Conservation (phyloP, 2,888 invertebrate genomes). For the Anticlea derivata region DNA sequence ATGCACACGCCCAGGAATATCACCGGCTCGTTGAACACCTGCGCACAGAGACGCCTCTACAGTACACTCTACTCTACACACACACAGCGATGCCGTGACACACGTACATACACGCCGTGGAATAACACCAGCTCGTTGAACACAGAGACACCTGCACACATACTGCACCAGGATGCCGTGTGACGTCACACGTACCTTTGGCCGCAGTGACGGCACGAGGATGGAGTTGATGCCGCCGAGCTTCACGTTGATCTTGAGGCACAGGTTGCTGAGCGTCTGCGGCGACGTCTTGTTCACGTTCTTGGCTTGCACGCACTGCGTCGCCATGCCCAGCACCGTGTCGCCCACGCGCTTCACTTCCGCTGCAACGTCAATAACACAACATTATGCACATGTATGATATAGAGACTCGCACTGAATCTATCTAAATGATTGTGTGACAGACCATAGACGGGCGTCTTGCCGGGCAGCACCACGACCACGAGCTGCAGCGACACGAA, state of each 20-base stretch:
- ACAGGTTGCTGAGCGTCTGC: constrained; percentile 99
- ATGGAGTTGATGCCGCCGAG: constrained; percentile 99
- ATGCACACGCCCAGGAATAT: constrained; percentile 99
- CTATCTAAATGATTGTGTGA: no score
- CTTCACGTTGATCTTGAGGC: constrained; percentile 99
- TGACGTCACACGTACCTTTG: constrained; percentile 82
- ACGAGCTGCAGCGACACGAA: constrained; percentile 98
- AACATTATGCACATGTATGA: no score
- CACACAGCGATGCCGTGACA: no score
- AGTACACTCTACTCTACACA: no score
- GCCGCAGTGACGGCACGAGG: constrained; percentile 97
- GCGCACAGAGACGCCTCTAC: constrained; percentile 19
- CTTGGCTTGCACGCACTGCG: constrained; percentile 99
- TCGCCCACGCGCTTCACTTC: constrained; percentile 99
- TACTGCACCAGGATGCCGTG: neutral
- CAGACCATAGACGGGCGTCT: constrained; percentile 98
- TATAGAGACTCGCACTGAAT: no score
- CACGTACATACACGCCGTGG: constrained; percentile 99
- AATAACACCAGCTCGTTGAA: constrained; percentile 99
- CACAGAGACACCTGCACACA: constrained; percentile 19
- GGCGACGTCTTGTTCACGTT: constrained; percentile 99
- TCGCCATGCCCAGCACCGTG: constrained; percentile 99
- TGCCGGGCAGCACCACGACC: constrained; percentile 98
- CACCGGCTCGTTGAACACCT: constrained; percentile 99
- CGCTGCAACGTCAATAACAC: constrained; percentile 79